Conservation (phyloP, 2,888 invertebrate genomes). For the Acanthosepion lycidas region DNA sequence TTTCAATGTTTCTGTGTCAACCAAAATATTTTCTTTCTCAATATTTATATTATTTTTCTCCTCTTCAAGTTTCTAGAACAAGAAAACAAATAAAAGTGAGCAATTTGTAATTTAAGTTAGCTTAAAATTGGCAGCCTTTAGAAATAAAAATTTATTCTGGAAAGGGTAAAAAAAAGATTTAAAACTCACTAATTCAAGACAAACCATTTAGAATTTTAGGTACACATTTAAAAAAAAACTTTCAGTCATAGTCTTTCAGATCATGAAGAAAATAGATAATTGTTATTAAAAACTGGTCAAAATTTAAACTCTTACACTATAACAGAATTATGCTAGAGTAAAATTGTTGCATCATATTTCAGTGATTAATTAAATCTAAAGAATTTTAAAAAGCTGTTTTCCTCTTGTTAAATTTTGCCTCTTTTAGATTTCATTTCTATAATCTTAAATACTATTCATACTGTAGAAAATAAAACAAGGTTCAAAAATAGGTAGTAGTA, state of each 20-base stretch:
- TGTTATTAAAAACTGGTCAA: background rate
- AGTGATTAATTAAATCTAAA: background rate
- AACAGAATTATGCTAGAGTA: background rate
- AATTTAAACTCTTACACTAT: background rate
- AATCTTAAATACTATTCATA: background rate
- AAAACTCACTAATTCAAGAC: too few species aligned
- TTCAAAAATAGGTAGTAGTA: background rate
- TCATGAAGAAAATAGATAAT: too few species aligned
- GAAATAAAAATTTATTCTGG: too few species aligned
- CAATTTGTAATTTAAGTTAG: background rate
- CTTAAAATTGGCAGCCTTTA: too few species aligned
- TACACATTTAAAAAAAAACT: too few species aligned
- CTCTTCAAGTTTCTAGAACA: conserved; percentile 66
- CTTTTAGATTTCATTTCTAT: background rate
- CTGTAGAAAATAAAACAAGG: background rate
- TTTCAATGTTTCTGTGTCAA: conserved; percentile 77
- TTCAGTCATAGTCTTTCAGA: too few species aligned
- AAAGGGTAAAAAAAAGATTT: background rate
- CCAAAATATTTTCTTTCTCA: conserved; percentile 59
- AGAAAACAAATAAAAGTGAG: background rate
- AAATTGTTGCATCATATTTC: background rate
- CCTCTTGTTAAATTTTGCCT: background rate
- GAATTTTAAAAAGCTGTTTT: background rate
- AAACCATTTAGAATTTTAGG: too few species aligned
- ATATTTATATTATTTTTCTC: conserved; percentile 58